These are phyloP conservation scores for Cavia porcellus DNA, from an alignment of 2,113 vertebrate species.

Conservation along the genomic window DNA sequence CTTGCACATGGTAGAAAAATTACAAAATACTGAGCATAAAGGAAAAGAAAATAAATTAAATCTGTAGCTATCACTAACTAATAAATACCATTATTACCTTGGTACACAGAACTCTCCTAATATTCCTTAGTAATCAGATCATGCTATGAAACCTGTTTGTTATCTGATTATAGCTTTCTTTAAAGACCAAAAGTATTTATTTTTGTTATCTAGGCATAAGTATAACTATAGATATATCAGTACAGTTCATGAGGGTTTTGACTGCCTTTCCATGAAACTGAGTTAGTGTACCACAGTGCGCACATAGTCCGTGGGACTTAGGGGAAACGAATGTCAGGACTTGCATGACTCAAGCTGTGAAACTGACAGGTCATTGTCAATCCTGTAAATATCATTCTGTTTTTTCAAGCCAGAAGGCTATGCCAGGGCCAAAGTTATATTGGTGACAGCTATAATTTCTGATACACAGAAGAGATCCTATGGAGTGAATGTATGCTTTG, in stretches of 20 bases:
- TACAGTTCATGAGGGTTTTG: background rate
- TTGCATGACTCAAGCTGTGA: background rate
- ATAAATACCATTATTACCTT: background rate
- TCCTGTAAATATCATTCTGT: background rate
- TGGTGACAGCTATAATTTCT: background rate
- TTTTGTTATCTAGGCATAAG: conserved; percentile 25
- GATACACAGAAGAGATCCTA: background rate
- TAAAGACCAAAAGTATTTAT: conserved; percentile 29
- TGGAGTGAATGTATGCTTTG: background rate
- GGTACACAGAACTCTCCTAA: background rate
- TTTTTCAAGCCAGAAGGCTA: background rate
- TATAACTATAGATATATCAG: conserved; percentile 10
- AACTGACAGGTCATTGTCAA: background rate
- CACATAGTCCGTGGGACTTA: background rate
- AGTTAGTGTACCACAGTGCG: background rate
- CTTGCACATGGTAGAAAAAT: background rate
- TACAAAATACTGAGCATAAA: background rate
- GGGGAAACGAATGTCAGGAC: background rate
- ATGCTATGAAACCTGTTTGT: background rate
- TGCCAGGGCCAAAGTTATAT: background rate
- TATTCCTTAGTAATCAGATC: conserved; percentile 51
- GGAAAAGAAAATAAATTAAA: background rate
- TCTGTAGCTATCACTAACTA: background rate
- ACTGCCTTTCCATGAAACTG: background rate
- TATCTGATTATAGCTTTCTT: background rate